A percentile compares a stretch with the other conserved stretches of the same genome.
Evolutionary conservation across 2,888 invertebrate species (phyloP).

Genomic region (Leucophora obtusa): DNA sequence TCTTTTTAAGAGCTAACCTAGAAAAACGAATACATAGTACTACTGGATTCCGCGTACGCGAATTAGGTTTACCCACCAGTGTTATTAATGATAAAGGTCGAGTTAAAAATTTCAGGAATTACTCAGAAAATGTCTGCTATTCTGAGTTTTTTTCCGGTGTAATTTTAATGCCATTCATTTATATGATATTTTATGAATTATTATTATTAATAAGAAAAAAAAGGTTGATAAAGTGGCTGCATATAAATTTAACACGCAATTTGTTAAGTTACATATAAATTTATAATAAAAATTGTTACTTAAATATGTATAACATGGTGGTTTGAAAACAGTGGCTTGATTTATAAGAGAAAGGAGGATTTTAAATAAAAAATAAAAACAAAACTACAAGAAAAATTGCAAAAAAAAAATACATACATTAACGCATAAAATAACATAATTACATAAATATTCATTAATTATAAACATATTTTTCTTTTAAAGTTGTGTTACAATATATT

Average conservation of each 20-base stretch:
- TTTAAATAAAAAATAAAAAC: neutral
- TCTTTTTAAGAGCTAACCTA: too few relatives aligned
- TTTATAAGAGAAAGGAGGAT: constrained; percentile 43
- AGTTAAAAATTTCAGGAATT: too few relatives aligned
- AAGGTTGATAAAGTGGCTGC: constrained; percentile 30
- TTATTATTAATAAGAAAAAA: neutral
- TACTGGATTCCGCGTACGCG: too few relatives aligned
- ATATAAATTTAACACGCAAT: constrained; percentile 59
- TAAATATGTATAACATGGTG: constrained; percentile 33
- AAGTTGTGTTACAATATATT: too few relatives aligned
- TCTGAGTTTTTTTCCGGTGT: neutral
- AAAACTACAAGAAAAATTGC: constrained; percentile 1
- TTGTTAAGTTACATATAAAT: constrained; percentile 43
- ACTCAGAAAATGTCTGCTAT: neutral
- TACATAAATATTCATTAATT: neutral
- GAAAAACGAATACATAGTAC: too few relatives aligned
- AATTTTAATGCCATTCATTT: neutral
- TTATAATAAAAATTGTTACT: constrained; percentile 41
- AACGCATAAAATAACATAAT: neutral
- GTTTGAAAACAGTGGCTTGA: constrained; percentile 56
- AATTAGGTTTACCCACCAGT: too few relatives aligned
- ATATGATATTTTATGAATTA: neutral
- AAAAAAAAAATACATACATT: neutral
- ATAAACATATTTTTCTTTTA: neutral
- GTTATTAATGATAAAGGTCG: too few relatives aligned